Evolutionary conservation across 2,113 vertebrate genomes (phyloP), one percentile per base, ranked within the genome.

Genomic region (Corydoras sp.): DNA sequence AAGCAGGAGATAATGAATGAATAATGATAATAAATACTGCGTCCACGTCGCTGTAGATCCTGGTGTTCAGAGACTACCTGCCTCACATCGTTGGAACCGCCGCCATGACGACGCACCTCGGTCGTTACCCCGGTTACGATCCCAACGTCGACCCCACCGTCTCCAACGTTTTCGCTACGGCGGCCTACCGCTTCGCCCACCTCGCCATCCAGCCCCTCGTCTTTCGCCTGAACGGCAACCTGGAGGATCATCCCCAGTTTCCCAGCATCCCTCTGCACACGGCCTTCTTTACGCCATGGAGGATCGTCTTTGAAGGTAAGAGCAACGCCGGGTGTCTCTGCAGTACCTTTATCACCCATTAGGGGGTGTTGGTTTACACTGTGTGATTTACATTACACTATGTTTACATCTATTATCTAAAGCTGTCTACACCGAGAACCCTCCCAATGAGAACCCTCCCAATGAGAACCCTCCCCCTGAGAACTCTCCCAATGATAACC

Each of bases 131-230:
- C 0, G 73, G 80, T 68, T 97, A 95, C 79, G 74, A 88, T 0
- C 81, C 90, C 0, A 84, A 82, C 0, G 84, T 93, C n/a, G 89
- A 97, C 81, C 86, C 97, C 0, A 88, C 84, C 3, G 89, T 97
- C 24, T 0, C 94, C 62, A 95, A 88, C 0, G 89, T 93, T 64
- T 98, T 97, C 81, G 83, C 89, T 3, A 94, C 94, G 4, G 88
- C 92, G 1, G 92, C 92, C 10, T 96, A 93, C 79, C 90, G 91
- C 60, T 96, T 96, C 0, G 93, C 89, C 24, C 95, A 96, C 35
- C 84, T 92, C 65, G 81, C 92, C 10, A 63, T 97, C 68, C 93
- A 95, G 48, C 93, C 91, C 0, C 50, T 82, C 9, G 78, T 93
- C 62, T 76, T 80, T 71, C 89, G 91, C 56, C 81, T 96, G 77